These are phyloP conservation scores for Drosophila parvula DNA, from an alignment of 1,140 invertebrate genomes.

Conservation along the genomic window DNA sequence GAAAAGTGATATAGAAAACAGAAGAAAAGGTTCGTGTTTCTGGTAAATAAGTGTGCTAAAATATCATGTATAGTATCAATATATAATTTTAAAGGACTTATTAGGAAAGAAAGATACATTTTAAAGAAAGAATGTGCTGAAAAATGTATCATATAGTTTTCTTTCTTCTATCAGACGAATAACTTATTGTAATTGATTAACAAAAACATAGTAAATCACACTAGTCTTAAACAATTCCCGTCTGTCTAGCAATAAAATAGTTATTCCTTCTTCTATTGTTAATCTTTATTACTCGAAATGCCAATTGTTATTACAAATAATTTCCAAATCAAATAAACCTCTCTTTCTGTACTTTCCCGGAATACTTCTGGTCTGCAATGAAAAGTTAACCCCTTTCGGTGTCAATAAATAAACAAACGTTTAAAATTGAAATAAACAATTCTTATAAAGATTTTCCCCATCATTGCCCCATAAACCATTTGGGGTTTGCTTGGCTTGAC, in stretches of 20 bases:
- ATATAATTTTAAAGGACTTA: no score
- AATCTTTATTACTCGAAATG: neutral
- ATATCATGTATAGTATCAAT: no score
- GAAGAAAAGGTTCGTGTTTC: neutral
- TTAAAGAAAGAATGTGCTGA: no score
- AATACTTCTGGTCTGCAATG: neutral
- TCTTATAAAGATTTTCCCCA: conserved; percentile 27
- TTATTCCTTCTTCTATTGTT: neutral
- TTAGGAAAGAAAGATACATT: no score
- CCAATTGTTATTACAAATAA: neutral
- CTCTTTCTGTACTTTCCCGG: neutral
- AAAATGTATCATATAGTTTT: neutral
- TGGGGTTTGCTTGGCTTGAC: conserved; percentile 10
- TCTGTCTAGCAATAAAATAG: neutral
- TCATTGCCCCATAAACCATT: conserved; percentile 27
- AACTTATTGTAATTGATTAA: neutral
- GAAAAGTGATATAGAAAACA: neutral
- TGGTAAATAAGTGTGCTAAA: no score
- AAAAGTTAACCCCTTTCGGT: neutral
- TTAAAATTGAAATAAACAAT: conserved; percentile 38
- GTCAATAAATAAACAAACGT: conserved; percentile 32
- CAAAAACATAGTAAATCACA: neutral
- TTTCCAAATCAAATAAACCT: neutral
- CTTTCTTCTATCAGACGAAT: neutral
- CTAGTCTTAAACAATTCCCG: no score